phyloP scores from a whole-genome alignment of 2,888 invertebrate species.

The Patella caerulea region DNA sequence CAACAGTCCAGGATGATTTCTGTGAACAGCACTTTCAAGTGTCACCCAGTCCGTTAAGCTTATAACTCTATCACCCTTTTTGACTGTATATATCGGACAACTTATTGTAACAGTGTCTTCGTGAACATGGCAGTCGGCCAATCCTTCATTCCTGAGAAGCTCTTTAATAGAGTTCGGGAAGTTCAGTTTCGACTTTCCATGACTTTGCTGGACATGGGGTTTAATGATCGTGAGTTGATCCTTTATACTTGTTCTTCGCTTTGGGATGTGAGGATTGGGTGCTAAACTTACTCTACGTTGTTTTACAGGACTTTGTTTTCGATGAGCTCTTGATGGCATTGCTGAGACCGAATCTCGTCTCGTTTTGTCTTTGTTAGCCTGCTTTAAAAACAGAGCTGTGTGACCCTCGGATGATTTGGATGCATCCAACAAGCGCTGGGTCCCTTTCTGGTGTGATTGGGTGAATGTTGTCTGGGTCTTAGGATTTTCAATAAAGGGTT shows the following conservation, averaged over 20 bases:
- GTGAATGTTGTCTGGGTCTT: no score
- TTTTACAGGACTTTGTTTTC: not conserved
- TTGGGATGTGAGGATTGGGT: constrained; percentile 8
- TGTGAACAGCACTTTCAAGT: no score
- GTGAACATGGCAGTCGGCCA: not conserved
- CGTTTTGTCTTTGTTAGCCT: constrained; percentile 1
- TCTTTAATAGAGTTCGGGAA: not conserved
- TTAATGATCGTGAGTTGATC: constrained; percentile 6
- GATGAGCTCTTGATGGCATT: constrained; percentile 1
- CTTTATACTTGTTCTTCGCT: constrained; percentile 16
- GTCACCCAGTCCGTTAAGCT: no score
- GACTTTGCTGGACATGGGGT: not conserved
- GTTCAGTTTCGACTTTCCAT: not conserved
- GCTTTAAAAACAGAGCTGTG: not conserved
- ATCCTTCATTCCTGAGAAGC: not conserved
- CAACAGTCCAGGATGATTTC: no score
- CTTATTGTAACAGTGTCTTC: no score
- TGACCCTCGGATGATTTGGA: no score
- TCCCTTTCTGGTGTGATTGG: no score
- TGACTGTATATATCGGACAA: not conserved
- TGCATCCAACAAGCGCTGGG: no score
- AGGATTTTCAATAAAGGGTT: no score
- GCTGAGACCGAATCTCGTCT: constrained; percentile 15
- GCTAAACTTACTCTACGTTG: constrained; percentile 17
- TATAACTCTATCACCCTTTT: not conserved